Conservation (phyloP, 2,797 vertebrate genomes). For the Catamblyrhynchus diadema region DNA sequence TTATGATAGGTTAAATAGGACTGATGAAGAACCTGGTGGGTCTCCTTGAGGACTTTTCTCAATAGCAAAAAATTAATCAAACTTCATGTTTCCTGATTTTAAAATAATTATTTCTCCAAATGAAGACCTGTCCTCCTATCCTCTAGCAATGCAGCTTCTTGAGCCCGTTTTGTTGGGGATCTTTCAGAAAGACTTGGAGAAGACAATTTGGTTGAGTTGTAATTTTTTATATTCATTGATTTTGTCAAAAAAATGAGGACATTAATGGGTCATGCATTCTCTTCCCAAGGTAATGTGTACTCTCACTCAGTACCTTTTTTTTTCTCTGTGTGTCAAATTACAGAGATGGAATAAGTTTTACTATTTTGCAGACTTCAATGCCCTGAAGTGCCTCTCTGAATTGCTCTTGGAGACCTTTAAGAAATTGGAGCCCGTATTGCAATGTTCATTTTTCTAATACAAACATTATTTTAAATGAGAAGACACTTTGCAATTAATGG, state of each 20-base stretch:
- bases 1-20: background rate
- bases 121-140: background rate
- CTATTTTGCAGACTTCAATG: background rate
- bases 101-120: background rate
- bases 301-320: background rate
- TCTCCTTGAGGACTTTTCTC: background rate
- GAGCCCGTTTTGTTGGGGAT: background rate
- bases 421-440: background rate
- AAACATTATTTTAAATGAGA: conserved; percentile 43
- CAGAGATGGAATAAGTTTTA: background rate
- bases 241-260: background rate
- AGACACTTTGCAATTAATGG: background rate
- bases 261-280: background rate
- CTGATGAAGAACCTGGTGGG: background rate
- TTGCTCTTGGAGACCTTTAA: background rate
- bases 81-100: background rate
- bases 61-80: background rate
- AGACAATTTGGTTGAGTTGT: background rate
- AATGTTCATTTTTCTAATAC: background rate
- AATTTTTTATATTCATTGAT: background rate
- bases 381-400: background rate
- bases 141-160: background rate
- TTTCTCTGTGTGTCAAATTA: background rate
- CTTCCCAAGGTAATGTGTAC: background rate
- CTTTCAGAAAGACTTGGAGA: background rate